These are phyloP conservation scores for Lasiurus borealis DNA, from an alignment of 2,113 vertebrate species.

Conservation along the genomic window DNA sequence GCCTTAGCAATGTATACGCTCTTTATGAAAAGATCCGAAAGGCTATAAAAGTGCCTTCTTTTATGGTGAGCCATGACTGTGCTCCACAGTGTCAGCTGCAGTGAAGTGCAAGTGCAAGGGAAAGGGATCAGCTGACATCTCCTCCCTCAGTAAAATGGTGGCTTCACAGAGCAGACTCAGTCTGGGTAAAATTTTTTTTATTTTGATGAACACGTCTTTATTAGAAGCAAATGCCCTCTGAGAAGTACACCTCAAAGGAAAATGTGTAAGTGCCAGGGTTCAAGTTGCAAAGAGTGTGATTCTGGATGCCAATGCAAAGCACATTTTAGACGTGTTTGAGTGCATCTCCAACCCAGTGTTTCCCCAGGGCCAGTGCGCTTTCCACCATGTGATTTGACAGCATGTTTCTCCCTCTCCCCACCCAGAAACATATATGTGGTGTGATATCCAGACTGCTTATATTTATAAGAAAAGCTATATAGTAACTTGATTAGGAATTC, in stretches of 20 bases:
- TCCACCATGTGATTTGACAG: neutral
- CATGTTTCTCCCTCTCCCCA: fast-evolving
- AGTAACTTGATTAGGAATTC: neutral
- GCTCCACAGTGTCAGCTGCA: neutral
- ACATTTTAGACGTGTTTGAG: neutral
- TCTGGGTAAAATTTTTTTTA: neutral
- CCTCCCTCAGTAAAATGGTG: neutral
- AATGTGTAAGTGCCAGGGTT: neutral
- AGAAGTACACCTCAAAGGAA: neutral
- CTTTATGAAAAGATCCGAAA: neutral
- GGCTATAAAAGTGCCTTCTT: neutral
- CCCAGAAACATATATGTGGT: neutral
- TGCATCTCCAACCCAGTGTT: neutral
- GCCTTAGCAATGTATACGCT: neutral
- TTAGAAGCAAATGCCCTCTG: neutral
- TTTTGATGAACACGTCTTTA: conserved; percentile 11
- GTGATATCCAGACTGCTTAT: neutral
- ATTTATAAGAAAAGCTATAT: neutral
- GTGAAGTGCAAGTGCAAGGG: neutral
- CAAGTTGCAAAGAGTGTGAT: neutral
- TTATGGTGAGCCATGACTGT: neutral
- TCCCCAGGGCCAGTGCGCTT: neutral
- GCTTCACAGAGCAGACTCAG: neutral
- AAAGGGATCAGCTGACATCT: neutral
- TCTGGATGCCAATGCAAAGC: neutral